These are phyloP conservation scores for Spondyliosoma cantharus DNA, from an alignment of 2,797 vertebrate species.

Conservation along the genomic window DNA sequence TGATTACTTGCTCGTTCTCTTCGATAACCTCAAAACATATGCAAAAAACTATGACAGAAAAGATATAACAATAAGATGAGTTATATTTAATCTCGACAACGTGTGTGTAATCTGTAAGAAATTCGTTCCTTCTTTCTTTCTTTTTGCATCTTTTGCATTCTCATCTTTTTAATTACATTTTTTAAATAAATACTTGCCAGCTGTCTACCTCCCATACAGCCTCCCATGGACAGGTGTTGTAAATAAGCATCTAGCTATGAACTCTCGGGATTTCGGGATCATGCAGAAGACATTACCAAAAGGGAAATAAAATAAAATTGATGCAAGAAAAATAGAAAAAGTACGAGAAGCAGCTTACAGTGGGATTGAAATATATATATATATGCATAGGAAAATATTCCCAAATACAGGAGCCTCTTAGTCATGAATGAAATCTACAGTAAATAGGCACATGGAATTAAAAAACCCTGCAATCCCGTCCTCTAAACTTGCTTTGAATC, in stretches of 20 bases:
- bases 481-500: not conserved
- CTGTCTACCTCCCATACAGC: no score
- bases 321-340: not conserved
- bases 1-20: no score
- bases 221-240: no score
- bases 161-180: not conserved
- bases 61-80: no score
- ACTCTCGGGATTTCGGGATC: no score
- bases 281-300: not conserved
- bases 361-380: not conserved
- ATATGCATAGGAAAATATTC: not conserved
- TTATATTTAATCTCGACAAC: no score
- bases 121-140: not conserved
- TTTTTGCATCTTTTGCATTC: not conserved
- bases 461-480: not conserved
- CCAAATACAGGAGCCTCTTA: not conserved
- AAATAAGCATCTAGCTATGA: no score
- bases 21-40: no score
- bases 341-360: not conserved
- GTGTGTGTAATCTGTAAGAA: no score
- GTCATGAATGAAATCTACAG: not conserved
- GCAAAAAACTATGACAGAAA: no score
- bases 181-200: no score
- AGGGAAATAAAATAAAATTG: not conserved
- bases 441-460: not conserved